These are phyloP conservation scores for Lissonota sp. DNA, from an alignment of 2,888 invertebrate genomes.

Conservation along the genomic window DNA sequence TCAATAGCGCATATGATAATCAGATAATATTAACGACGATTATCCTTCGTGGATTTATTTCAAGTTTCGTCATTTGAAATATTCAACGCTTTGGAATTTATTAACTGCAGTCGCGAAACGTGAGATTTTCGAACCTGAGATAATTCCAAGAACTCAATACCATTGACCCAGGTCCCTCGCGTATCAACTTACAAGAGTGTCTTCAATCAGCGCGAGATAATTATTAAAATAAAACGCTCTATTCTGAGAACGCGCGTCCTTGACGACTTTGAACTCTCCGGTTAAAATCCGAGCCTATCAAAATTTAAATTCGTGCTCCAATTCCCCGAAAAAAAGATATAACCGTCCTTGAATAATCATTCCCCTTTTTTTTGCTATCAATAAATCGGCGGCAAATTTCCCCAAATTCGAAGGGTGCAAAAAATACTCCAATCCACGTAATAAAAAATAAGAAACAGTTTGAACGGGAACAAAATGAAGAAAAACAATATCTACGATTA, in stretches of 20 bases:
- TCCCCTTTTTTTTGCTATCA: too few relatives aligned
- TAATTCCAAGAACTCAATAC: conserved; percentile 5
- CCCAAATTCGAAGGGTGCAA: too few relatives aligned
- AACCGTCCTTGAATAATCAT: too few relatives aligned
- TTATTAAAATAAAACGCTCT: conserved; percentile 20
- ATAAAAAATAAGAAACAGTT: too few relatives aligned
- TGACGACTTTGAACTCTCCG: neutral
- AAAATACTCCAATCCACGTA: too few relatives aligned
- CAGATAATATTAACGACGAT: too few relatives aligned
- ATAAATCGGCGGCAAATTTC: too few relatives aligned
- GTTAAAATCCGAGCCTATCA: neutral
- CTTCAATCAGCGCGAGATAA: conserved; percentile 32
- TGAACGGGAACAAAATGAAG: neutral
- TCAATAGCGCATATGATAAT: too few relatives aligned
- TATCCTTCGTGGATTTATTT: too few relatives aligned
- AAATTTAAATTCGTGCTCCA: neutral
- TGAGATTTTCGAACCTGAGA: conserved; percentile 4
- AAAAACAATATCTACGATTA: neutral
- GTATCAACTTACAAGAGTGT: conserved; percentile 32
- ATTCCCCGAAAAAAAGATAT: conserved; percentile 2
- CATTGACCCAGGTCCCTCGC: conserved; percentile 16
- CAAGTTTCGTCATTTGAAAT: too few relatives aligned
- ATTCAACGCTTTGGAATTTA: neutral
- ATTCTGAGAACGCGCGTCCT: conserved; percentile 1
- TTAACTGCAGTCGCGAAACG: neutral